Evolutionary conservation across 2,888 invertebrate species (phyloP).

Genomic region (Prosopocoilus inquinatus): DNA sequence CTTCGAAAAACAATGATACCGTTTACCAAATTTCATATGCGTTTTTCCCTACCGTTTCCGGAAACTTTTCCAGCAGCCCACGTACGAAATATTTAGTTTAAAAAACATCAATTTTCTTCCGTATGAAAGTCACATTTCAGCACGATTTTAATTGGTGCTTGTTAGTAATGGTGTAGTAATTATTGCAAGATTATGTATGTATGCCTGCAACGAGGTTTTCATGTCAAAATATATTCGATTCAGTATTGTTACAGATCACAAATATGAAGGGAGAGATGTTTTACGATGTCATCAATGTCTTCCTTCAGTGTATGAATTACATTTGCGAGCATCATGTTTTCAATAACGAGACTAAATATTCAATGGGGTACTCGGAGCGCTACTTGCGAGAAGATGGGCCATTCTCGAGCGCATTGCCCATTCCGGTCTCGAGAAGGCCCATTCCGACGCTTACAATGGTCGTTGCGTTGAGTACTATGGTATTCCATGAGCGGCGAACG

Average conservation of each 20-base stretch:
- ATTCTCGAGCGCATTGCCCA: conserved; percentile 48
- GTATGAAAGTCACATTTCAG: too few relatives aligned
- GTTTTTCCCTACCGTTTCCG: too few relatives aligned
- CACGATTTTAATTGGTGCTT: too few relatives aligned
- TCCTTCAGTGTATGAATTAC: conserved; percentile 44
- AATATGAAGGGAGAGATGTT: conserved; percentile 23
- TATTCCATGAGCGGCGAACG: conserved; percentile 40
- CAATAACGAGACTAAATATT: conserved; percentile 51
- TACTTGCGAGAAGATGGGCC: conserved; percentile 46
- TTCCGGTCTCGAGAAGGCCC: conserved; percentile 48
- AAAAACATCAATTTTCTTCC: too few relatives aligned
- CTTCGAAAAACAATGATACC: too few relatives aligned
- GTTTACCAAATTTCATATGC: too few relatives aligned
- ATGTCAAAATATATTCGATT: not conserved
- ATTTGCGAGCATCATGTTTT: conserved; percentile 47
- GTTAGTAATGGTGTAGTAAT: too few relatives aligned
- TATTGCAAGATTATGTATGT: too few relatives aligned
- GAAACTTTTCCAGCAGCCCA: too few relatives aligned
- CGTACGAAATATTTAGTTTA: too few relatives aligned
- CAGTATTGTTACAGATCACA: conserved; percentile 5
- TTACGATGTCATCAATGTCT: conserved; percentile 42
- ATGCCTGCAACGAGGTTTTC: too few relatives aligned
- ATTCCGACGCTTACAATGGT: conserved; percentile 46
- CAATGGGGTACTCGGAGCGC: conserved; percentile 35
- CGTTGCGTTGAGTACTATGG: conserved; percentile 45